Evolutionary conservation across 2,888 invertebrate species (phyloP).

Genomic region (Tenthredo amoena): DNA sequence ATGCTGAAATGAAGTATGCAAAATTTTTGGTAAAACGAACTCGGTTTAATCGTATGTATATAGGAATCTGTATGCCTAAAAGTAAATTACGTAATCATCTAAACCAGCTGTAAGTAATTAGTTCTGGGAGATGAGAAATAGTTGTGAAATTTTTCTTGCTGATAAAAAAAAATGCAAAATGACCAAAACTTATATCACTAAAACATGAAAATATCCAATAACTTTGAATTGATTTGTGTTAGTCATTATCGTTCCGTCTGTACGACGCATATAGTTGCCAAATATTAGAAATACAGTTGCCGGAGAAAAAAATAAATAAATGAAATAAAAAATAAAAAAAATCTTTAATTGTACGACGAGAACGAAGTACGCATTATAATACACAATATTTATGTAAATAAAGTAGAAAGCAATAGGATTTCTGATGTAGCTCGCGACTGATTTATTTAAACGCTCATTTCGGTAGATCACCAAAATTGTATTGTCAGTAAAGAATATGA

Average conservation of each 20-base stretch:
- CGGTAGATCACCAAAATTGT: conserved; percentile 47
- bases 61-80: conserved; percentile 33
- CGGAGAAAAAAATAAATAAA: background rate
- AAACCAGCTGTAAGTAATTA: conserved; percentile 5
- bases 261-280: conserved; percentile 50
- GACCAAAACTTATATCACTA: conserved; percentile 41
- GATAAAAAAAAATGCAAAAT: conserved; percentile 38
- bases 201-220: conserved; percentile 12
- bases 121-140: conserved; percentile 13
- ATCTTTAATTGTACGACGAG: conserved; percentile 32
- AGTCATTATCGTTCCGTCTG: conserved; percentile 44
- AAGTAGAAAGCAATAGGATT: conserved; percentile 67
- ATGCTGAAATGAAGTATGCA: background rate
- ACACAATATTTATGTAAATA: conserved; percentile 71
- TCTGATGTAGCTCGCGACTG: conserved; percentile 68
- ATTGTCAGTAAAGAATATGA: conserved; percentile 59
- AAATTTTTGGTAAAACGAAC: background rate
- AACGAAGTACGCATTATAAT: conserved; percentile 54
- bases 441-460: conserved; percentile 65
- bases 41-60: conserved; percentile 39
- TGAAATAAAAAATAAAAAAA: conserved; percentile 57
- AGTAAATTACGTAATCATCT: conserved; percentile 11
- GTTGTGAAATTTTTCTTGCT: conserved; percentile 9
- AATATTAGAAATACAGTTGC: conserved; percentile 49
- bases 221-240: conserved; percentile 16